Base-by-base conservation (phyloP, 2,113 vertebrate species). In the Elaphurus davidianus region DNA sequence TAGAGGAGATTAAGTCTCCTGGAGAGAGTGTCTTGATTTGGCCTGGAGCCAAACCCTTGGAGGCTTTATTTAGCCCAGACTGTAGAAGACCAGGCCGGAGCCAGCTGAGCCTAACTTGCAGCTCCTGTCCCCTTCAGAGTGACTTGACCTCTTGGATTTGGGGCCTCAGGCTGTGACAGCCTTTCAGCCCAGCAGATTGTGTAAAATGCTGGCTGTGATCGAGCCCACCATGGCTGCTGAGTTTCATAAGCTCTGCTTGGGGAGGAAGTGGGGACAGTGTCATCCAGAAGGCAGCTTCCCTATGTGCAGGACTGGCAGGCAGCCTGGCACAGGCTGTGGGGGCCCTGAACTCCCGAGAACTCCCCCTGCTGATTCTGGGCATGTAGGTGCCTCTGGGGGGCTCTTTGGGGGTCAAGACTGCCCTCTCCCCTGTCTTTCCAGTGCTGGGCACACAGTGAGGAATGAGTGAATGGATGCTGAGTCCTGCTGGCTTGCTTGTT, bases 1-100 rank as follows among this genome's bases (percentile, higher is more conserved):
- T 90, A 45, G 83, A 92, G 86, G 85, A 91, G 85, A 21, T 94
- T 89, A 64, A n/a, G 43, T 60, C 55, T 59, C 33, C 55, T 71
- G 47, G 82, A 86, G 90, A 86, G 94, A 88, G 59, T 82, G 94
- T 85, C 90, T 96, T 83, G 67, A 59, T 84, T 90, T 98, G 96
- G 86, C 91, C 59, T 64, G 64, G 71, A 87, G 59, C 79, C 95
- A 94, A 91, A 59, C 27, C 40, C 92, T 95, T 47, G 64, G 90
- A 92, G 33, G 47, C 54, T 97, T 83, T 87, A 83, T 93, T 96
- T 94, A 93, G 87, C 43, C 19, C 45, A 43, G 89, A 1, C 93
- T 85, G 23, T 33, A 25, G 85, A 64, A 89, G 54, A 60, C 59
- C n/a, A 57, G 47, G 76, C 84, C n/a, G 14, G 93, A 92, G 76